Evolutionary conservation across 2,888 invertebrate species (phyloP).

Genomic region (Xanthorhoe designata): DNA sequence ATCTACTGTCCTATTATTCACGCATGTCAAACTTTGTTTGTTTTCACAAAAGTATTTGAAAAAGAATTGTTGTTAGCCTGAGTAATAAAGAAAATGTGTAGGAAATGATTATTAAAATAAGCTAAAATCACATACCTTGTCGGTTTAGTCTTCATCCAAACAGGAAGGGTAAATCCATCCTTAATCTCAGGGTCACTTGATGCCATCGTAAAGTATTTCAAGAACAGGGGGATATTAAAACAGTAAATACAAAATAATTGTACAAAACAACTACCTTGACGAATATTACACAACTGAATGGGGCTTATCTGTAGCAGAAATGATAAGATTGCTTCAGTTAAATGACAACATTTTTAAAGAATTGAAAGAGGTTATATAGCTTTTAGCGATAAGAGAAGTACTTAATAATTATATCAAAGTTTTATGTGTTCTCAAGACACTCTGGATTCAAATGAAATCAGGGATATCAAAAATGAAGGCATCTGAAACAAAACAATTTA

Average conservation of each 20-base stretch:
- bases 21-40: no score
- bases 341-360: slow-evolving; percentile 55
- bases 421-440: slow-evolving; percentile 68
- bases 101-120: neutral
- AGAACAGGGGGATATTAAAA: slow-evolving; percentile 30
- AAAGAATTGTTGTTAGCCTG: no score
- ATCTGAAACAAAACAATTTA: slow-evolving; percentile 69
- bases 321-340: slow-evolving; percentile 74
- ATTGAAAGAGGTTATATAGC: slow-evolving; percentile 37
- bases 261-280: slow-evolving; percentile 54
- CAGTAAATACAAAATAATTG: slow-evolving; percentile 35
- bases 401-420: slow-evolving; percentile 32
- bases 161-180: slow-evolving; percentile 88
- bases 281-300: slow-evolving; percentile 58
- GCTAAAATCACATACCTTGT: slow-evolving; percentile 70
- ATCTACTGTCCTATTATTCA: no score
- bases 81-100: neutral
- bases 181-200: slow-evolving; percentile 86
- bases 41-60: no score
- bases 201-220: slow-evolving; percentile 62
- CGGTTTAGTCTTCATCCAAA: slow-evolving; percentile 91
- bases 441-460: slow-evolving; percentile 67
- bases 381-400: slow-evolving; percentile 44
- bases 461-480: slow-evolving; percentile 61
- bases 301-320: slow-evolving; percentile 78